Evolutionary conservation across 2,888 invertebrate genomes (phyloP).

Genomic region (Cheilosia pagana): DNA sequence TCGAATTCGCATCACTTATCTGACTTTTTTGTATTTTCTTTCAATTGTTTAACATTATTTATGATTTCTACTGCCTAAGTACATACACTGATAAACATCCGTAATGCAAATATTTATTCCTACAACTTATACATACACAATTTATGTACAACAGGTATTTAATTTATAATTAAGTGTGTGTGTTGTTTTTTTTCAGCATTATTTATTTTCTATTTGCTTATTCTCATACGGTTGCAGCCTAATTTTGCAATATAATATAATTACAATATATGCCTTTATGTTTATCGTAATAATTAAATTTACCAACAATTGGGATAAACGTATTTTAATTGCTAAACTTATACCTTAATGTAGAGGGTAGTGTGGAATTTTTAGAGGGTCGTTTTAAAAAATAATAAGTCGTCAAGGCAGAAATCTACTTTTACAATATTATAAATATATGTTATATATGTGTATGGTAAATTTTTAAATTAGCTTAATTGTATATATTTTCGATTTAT

Average conservation of each 20-base stretch:
- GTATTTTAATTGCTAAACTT: conserved; percentile 26
- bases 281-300: conserved; percentile 29
- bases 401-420: conserved; percentile 70
- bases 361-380: conserved; percentile 46
- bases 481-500: conserved; percentile 1
- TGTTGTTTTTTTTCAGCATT: conserved; percentile 6
- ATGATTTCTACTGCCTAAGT: conserved; percentile 41
- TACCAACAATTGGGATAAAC: conserved; percentile 33
- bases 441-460: conserved; percentile 2
- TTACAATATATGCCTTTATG: conserved; percentile 54
- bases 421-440: conserved; percentile 45
- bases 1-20: conserved; percentile 12
- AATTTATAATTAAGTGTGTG: conserved; percentile 8
- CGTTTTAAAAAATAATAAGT: conserved; percentile 70
- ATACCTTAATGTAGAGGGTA: conserved; percentile 27
- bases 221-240: conserved; percentile 17
- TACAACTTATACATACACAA: conserved; percentile 62
- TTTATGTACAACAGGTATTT: conserved; percentile 67
- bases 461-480: conserved; percentile 38
- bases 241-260: conserved; percentile 47
- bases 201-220: conserved; percentile 12
- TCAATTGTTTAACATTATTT: conserved; percentile 3
- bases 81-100: conserved; percentile 55
- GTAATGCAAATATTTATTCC: conserved; percentile 20
- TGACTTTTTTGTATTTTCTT: conserved; percentile 9